Base-by-base conservation (phyloP, 1,140 invertebrate genomes). In the Steinernema feltiae region DNA sequence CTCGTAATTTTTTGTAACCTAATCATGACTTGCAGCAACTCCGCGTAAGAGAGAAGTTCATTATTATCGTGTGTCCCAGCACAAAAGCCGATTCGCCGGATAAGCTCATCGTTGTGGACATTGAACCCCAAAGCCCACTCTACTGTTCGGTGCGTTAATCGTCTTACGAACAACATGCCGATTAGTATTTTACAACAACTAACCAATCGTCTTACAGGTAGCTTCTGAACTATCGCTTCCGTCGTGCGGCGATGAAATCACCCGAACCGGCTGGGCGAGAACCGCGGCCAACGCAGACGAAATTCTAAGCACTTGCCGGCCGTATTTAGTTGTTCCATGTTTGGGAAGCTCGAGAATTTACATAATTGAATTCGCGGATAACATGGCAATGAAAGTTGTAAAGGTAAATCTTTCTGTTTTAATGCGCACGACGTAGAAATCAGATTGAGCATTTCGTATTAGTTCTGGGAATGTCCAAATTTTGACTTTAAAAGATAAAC, bases 341-440 rank as follows among this genome's bases (percentile, higher is more conserved):
- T 72, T 78, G 74, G 73, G 63, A 30, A 79, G 70, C 21, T 70
- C 48, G 15, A 32, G 73, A 72, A 78, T 78, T n/a, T 77, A 78
- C 32, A 63, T 78, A 17, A 69, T 78, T 27, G 76, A n/a, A 3
- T 35, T 78, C 24, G 74, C 71, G 0, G 71, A 71, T 7, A 63
- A 63, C 53, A 31, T 72, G 17, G 46, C 24, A 1, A 70, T 78
- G 21, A 27, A 27, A 1, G 73, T 78, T 3, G 77, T 63, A 27
- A 78, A 78, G 69, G 77, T n/a, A n/a, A n/a, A n/a, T n/a, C n/a
- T n/a, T n/a, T 78, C 7, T 27, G 75, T 32, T 31, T 32, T 76
- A 17, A n/a, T 32, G n/a, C 15, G n/a, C n/a, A n/a, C n/a, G n/a
- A n/a, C n/a, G n/a, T n/a, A n/a, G n/a, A n/a, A n/a, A n/a, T n/a